phyloP scores from a whole-genome alignment of 2,797 vertebrate genomes.

The Macropus fuliginosus region DNA sequence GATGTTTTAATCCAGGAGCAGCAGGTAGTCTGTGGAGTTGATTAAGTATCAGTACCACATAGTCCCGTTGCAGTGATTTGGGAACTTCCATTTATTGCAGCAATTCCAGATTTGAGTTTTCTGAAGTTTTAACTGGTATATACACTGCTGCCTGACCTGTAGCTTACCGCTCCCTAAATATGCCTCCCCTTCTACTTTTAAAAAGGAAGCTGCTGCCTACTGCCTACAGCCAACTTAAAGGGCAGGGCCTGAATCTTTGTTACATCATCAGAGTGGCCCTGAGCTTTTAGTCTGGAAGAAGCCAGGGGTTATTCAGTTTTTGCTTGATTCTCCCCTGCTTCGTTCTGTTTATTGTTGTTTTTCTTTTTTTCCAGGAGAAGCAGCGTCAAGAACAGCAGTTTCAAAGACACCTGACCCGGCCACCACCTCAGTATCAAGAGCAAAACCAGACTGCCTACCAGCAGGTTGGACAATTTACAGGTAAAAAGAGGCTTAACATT shows the following conservation, averaged over 20 bases:
- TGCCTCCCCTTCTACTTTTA: background rate
- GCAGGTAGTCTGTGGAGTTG: too few relatives aligned
- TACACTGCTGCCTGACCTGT: background rate
- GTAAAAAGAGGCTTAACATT: constrained; percentile 76
- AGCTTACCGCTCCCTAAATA: background rate
- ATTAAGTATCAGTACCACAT: background rate
- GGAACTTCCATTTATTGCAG: background rate
- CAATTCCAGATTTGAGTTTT: background rate
- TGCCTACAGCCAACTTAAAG: background rate
- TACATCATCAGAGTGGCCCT: background rate
- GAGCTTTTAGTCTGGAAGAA: background rate
- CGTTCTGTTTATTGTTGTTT: background rate
- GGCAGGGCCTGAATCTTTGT: background rate
- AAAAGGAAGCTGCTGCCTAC: background rate
- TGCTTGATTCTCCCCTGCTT: background rate
- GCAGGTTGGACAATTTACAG: constrained; percentile 92
- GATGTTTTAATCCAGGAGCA: background rate
- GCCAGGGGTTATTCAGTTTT: background rate
- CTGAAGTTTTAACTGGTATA: background rate
- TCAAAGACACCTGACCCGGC: constrained; percentile 95
- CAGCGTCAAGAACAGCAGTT: constrained; percentile 95
- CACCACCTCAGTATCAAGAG: constrained; percentile 98
- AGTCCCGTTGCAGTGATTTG: background rate
- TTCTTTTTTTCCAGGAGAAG: constrained; percentile 89
- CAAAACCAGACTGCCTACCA: constrained; percentile 93